Conservation (phyloP, 2,113 vertebrate genomes). For the Gnathonemus longibarbis region DNA sequence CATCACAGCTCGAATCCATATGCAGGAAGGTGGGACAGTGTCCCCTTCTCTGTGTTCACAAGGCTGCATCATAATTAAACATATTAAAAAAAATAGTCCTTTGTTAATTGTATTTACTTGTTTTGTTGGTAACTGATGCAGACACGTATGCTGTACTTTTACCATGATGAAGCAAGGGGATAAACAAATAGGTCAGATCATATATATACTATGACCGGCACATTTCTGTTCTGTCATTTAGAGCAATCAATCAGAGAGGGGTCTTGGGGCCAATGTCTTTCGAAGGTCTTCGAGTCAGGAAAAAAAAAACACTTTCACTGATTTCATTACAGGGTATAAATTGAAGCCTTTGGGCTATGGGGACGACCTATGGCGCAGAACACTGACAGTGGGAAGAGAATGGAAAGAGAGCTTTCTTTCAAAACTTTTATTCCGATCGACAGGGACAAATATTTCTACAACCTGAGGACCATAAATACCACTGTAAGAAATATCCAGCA, state of each 20-base stretch:
- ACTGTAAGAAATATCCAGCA: not conserved
- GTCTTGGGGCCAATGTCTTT: not conserved
- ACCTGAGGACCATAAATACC: not conserved
- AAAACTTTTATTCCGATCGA: not conserved
- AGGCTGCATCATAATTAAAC: not conserved
- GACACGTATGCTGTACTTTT: not conserved
- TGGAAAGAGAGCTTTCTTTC: not conserved
- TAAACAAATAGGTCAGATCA: not conserved
- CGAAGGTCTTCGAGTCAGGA: not conserved
- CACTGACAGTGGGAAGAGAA: not conserved
- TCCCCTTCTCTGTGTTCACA: not conserved
- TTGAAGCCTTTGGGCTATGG: not conserved
- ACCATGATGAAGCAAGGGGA: not conserved
- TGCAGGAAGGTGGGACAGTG: not conserved
- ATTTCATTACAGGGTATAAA: constrained; percentile 11
- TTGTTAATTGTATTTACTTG: not conserved
- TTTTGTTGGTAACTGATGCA: not conserved
- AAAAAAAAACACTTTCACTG: not conserved
- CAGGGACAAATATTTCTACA: not conserved
- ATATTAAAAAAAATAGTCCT: not conserved
- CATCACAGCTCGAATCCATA: not conserved
- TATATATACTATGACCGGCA: not conserved
- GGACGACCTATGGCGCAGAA: not conserved
- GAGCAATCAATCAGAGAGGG: constrained; percentile 5
- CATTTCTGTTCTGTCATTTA: not conserved